Base-by-base conservation (phyloP, 1,140 invertebrate species). In the Capitella teleta region DNA sequence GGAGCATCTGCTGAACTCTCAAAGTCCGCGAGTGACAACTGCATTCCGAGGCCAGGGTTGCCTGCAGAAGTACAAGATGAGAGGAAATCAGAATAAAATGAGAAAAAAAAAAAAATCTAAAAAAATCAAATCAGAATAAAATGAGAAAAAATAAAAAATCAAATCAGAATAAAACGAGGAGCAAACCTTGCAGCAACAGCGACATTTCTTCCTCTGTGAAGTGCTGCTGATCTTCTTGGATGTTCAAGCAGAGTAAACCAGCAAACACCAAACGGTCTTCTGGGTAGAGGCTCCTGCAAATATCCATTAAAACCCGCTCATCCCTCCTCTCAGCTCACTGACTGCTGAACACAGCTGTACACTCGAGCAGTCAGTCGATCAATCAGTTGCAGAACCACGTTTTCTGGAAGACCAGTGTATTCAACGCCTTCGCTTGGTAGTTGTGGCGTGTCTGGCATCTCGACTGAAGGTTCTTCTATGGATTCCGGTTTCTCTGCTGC, bases 21-120 rank as follows among this genome's bases (percentile, higher is more conserved):
- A 61, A 72, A 72, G 54, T 72, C 70, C 23, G 57, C 51, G 28
- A 72, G 47, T 3, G 63, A 66, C 26, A 72, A 56, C 58, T 66
- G 63, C 58, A 72, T 67, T 24, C 64, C 64, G 3, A 70, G 58
- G 18, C 68, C 68, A 49, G 68, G 68, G 54, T 70, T 70, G 38
- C 66, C 67, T 70, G 36, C 6, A 47, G 46, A 19, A 26, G 8
- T 21, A 16, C 2, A 34, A 34, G 16, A 10, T 12, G 32, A 16
- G 32, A 10, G 10, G 16, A 10, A 34, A 12, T 16, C 16, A 12
- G 16, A 1, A 34, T 34, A 10, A 12, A 34, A 16, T 34, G 16
- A 34, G 16, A 16, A 10, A 34, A 34, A 10, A 34, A 34, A 34
- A 16, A 16, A 16, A 34, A 34, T 34, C 32, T 12, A 34, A 34